Evolutionary conservation across 2,113 vertebrate genomes (phyloP), one percentile per base, ranked within the genome.

Genomic region (Rutilus rutilus): DNA sequence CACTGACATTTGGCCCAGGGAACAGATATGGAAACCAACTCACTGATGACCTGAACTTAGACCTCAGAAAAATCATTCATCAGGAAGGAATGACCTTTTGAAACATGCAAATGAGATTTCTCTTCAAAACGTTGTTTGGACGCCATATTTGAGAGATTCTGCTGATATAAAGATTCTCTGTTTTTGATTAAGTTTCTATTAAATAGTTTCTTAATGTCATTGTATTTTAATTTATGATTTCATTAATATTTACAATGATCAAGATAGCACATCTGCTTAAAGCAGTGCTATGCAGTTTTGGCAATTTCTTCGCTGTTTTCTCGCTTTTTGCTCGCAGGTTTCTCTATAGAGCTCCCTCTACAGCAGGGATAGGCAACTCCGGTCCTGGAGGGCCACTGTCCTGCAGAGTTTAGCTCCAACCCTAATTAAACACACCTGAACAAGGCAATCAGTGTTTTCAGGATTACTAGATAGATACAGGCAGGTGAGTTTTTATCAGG

Each of bases 241-340:
- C 10, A 73, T 76, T 33, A n/a, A 57, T 36, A 39, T 33, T 83
- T 54, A 25, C 15, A 25, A 47, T 75, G 25, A 47, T 75, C 39
- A 30, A 47, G n/a, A 76, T 33, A 17, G 30, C 25, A 64, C 25
- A 76, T 84, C 83, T 76, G 57, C 67, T 33, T 64, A 64, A 76
- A 62, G 33, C 33, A 33, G 33, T 4, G 0, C 33, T 33, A 33
- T 4, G 33, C 33, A 33, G 33, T 33, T 33, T 33, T 33, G 33
- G 33, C 33, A 33, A 33, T 33, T 33, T 33, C 33, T 33, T 33
- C 3, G 33, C 33, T 33, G 33, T 33, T 33, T 33, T 33, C 30
- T 33, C 33, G 33, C 33, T 33, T 33, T 33, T 33, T 4, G 33
- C 33, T 33, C 33, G 33, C 33, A 33, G 2, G 33, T 33, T 33